Base-by-base conservation (phyloP, 1,140 invertebrate species). In the Augochlora pura region DNA sequence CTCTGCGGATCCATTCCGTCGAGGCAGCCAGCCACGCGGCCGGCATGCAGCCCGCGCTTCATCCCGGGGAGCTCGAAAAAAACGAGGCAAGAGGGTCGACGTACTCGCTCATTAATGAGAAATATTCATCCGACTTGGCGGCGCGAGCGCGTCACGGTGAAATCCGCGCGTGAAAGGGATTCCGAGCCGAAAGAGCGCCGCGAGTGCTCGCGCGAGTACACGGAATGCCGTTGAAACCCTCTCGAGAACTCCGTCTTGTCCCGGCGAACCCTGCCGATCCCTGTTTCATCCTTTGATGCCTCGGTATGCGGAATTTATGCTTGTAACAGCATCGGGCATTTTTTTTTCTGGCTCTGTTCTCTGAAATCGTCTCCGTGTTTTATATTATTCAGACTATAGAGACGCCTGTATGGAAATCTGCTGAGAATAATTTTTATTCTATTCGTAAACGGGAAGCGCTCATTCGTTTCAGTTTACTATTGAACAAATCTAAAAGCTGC, bases 111-210 rank as follows among this genome's bases (percentile, higher is more conserved):
- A 38, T 66, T 66, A 74, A 74, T 21, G 72, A 65, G 72, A 66
- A 74, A 74, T 66, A 74, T 74, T 74, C 72, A 74, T 74, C 62
- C 46, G 27, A 38, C 62, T 66, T 74, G 5, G 46, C 23, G n/a
- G 27, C 23, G 52, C 39, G 57, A 21, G 32, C 32, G 32, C 32
- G 32, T 32, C 32, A 32, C 32, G 9, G 57, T n/a, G 23, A 68
- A 69, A 69, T 57, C 49, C 67, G 52, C 27, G 27, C 21, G 27
- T 38, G 25, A 63, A 72, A 63, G 59, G 70, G 38, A 42, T 38
- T 25, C 54, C 16, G 27, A 23, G 23, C 32, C 32, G n/a, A 42
- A 60, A 71, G 39, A 71, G 39, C 57, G 32, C 32, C 32, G 32
- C 32, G 32, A 71, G 38, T 70, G 23, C 69, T 9, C 63, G 63